phyloP scores from a whole-genome alignment of 2,888 invertebrate species.

The Tiphia femorata region DNA sequence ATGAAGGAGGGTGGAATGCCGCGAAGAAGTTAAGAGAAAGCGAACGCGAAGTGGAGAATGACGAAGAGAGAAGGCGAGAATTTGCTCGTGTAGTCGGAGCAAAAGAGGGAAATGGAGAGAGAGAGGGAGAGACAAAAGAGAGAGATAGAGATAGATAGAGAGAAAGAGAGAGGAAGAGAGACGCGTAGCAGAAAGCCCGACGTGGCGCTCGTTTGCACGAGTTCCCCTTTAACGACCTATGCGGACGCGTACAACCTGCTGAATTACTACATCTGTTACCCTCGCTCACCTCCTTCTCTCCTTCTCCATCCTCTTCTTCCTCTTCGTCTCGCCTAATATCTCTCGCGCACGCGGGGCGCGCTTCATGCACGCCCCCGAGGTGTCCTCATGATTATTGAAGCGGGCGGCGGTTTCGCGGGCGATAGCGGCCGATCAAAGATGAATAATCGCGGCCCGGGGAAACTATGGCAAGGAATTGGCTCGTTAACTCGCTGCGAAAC shows the following conservation, averaged over 20 bases:
- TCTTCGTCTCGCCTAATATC: too few species aligned
- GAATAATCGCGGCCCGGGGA: conserved; percentile 9
- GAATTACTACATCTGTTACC: conserved; percentile 46
- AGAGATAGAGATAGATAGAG: not conserved
- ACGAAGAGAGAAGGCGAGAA: not conserved
- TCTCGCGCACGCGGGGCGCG: too few species aligned
- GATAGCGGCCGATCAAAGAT: conserved; percentile 1
- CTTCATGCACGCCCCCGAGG: conserved; percentile 12
- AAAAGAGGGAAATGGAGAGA: not conserved
- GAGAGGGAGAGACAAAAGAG: not conserved
- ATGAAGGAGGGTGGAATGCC: not conserved
- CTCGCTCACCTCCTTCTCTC: conserved; percentile 11
- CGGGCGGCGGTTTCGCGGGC: conserved; percentile 12
- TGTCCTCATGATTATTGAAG: conserved; percentile 29
- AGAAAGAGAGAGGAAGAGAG: not conserved
- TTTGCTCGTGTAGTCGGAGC: not conserved
- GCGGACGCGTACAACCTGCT: conserved; percentile 26
- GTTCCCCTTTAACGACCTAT: conserved; percentile 45
- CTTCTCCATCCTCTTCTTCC: too few species aligned
- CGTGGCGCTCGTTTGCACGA: conserved; percentile 34
- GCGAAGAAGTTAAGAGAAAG: not conserved
- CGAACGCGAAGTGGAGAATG: conserved; percentile 5
- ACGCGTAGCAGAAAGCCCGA: conserved; percentile 14
- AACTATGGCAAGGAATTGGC: conserved; percentile 25
- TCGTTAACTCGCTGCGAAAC: conserved; percentile 22